Percentiles rank a stretch among this genome's conserved stretches.
phyloP scores from a whole-genome alignment of 2,113 vertebrate genomes.

The Piaya cayana region DNA sequence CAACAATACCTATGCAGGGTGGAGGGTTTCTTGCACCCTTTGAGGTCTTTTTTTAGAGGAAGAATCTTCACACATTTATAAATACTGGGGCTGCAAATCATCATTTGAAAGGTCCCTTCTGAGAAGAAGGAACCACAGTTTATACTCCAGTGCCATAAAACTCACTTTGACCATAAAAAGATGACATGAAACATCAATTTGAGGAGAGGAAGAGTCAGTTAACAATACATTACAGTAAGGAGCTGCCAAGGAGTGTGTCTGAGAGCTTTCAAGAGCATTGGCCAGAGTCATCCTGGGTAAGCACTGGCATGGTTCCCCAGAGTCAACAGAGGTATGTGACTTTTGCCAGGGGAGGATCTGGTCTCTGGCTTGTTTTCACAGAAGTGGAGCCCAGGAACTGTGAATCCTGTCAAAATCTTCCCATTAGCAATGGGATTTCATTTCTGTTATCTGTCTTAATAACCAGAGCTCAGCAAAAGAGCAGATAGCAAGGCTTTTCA shows the following conservation, averaged over 20 bases:
- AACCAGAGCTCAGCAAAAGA: not conserved
- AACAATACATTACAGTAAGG: not conserved
- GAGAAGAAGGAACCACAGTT: not conserved
- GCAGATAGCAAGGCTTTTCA: not conserved
- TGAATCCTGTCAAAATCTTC: slow-evolving; percentile 20
- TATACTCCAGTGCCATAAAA: not conserved
- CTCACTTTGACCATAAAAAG: not conserved
- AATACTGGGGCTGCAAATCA: not conserved
- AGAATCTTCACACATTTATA: not conserved
- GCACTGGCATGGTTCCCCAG: not conserved
- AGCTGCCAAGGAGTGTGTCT: not conserved
- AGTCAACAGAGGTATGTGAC: not conserved
- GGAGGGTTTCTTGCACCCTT: not conserved
- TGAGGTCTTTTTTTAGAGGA: not conserved
- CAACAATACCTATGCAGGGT: accelerated
- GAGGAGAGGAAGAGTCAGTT: not conserved
- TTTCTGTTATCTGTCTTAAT: not conserved
- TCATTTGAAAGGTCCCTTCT: not conserved
- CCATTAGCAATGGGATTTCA: slow-evolving; percentile 4
- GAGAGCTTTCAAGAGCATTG: slow-evolving; percentile 3
- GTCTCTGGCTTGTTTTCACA: not conserved
- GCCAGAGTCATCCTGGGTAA: not conserved
- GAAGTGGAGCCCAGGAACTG: not conserved
- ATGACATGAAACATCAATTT: slow-evolving; percentile 1
- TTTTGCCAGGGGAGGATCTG: slow-evolving; percentile 12